These are phyloP conservation scores for Urocynchramus pylzowi DNA, from an alignment of 2,113 vertebrate genomes.

Conservation along the genomic window DNA sequence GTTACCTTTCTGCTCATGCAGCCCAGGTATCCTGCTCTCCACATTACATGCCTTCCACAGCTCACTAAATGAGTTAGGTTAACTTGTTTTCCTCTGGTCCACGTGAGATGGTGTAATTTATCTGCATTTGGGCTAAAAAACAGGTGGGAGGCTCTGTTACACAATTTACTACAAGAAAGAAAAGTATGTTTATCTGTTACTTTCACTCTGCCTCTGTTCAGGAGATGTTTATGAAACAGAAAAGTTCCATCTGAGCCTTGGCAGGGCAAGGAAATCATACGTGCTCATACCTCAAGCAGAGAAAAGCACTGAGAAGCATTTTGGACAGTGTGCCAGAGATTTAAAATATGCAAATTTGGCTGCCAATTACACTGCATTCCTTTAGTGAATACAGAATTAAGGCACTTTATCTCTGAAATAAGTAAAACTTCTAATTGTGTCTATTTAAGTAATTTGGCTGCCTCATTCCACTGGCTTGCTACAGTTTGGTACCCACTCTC, in stretches of 20 bases:
- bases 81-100: not conserved
- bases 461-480: not conserved
- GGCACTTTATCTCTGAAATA: not conserved
- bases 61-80: not conserved
- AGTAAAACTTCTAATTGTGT: not conserved
- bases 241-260: not conserved
- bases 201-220: not conserved
- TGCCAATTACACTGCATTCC: not conserved
- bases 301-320: not conserved
- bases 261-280: accelerated
- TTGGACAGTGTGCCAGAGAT: not conserved
- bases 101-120: not conserved
- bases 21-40: not conserved
- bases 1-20: not conserved
- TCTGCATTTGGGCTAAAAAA: not conserved
- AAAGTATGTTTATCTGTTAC: not conserved
- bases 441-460: not conserved
- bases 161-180: not conserved
- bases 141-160: accelerated
- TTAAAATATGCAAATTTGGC: not conserved
- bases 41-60: not conserved
- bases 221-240: not conserved
- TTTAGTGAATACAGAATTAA: not conserved
- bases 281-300: not conserved
- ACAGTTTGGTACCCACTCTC: not conserved